Percentiles rank a stretch among this genome's conserved stretches.
phyloP scores from a whole-genome alignment of 2,797 vertebrate species.

The Labroides dimidiatus region DNA sequence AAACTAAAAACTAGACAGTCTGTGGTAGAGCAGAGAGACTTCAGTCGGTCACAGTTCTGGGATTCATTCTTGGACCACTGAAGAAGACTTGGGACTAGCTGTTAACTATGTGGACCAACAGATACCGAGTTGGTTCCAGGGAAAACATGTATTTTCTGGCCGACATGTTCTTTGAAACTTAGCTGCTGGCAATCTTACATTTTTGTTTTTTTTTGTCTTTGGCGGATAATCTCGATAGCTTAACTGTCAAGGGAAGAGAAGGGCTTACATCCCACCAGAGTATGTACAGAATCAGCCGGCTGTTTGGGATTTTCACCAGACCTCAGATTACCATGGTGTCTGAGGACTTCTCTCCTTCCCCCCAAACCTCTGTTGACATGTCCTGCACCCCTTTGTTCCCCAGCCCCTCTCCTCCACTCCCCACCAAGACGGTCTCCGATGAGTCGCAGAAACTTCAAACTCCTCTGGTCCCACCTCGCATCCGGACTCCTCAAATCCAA shows the following conservation, averaged over 20 bases:
- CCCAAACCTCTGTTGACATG: slow-evolving; percentile 32
- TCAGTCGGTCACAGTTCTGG: background rate
- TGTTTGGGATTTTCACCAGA: slow-evolving; percentile 36
- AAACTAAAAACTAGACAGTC: background rate
- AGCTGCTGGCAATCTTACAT: background rate
- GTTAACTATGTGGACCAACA: slow-evolving; percentile 11
- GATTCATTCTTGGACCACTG: background rate
- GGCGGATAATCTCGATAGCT: background rate
- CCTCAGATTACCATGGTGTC: slow-evolving; percentile 9
- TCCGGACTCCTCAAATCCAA: slow-evolving; percentile 33
- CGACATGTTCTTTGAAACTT: background rate
- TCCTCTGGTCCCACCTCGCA: slow-evolving; percentile 69
- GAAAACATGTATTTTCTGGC: background rate
- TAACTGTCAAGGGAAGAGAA: background rate
- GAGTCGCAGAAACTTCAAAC: slow-evolving; percentile 56
- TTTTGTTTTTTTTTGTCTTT: background rate
- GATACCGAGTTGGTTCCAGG: too few species aligned
- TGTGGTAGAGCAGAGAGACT: slow-evolving; percentile 9
- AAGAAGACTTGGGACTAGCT: slow-evolving; percentile 11
- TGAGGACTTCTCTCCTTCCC: slow-evolving; percentile 38
- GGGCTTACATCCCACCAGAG: background rate
- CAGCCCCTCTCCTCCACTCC: slow-evolving; percentile 36
- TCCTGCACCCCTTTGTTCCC: slow-evolving; percentile 33
- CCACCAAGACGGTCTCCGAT: slow-evolving; percentile 38
- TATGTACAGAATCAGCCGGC: slow-evolving; percentile 49